Evolutionary conservation across 2,888 invertebrate species (phyloP).

Genomic region (Zygogramma bicolorata): DNA sequence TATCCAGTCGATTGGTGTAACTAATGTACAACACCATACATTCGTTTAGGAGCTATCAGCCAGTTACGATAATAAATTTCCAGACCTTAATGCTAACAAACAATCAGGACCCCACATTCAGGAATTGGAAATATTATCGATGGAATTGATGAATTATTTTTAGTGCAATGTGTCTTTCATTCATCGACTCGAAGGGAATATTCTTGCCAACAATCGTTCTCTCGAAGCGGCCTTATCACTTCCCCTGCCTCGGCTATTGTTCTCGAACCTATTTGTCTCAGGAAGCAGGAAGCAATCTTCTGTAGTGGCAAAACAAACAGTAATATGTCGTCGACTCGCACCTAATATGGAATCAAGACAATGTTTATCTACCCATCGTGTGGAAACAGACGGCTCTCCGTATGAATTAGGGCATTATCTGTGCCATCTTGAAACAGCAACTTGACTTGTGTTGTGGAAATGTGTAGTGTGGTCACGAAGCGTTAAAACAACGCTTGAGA

Average conservation of each 20-base stretch:
- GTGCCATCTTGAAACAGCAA: neutral
- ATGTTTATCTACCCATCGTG: conserved; percentile 41
- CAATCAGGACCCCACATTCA: too few species aligned
- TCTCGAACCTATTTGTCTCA: conserved; percentile 34
- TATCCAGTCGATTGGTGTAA: too few species aligned
- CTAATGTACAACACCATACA: too few species aligned
- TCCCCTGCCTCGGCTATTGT: conserved; percentile 37
- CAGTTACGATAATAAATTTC: too few species aligned
- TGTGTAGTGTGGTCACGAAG: neutral
- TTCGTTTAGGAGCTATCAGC: too few species aligned
- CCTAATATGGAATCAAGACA: conserved; percentile 42
- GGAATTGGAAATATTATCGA: too few species aligned
- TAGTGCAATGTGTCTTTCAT: too few species aligned
- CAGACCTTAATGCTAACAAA: too few species aligned
- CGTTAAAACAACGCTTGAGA: too few species aligned
- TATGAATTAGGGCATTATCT: neutral
- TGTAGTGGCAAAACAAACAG: conserved; percentile 55
- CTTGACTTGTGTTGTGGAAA: neutral
- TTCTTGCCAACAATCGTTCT: conserved; percentile 9
- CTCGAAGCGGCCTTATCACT: conserved; percentile 26
- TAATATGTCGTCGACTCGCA: conserved; percentile 22
- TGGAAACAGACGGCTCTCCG: conserved; percentile 21
- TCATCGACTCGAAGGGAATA: too few species aligned
- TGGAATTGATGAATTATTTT: too few species aligned
- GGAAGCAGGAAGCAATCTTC: conserved; percentile 51